Percentiles rank a stretch among this genome's conserved stretches.
phyloP scores from a whole-genome alignment of 2,113 vertebrate genomes.

The Plotosus lineatus region DNA sequence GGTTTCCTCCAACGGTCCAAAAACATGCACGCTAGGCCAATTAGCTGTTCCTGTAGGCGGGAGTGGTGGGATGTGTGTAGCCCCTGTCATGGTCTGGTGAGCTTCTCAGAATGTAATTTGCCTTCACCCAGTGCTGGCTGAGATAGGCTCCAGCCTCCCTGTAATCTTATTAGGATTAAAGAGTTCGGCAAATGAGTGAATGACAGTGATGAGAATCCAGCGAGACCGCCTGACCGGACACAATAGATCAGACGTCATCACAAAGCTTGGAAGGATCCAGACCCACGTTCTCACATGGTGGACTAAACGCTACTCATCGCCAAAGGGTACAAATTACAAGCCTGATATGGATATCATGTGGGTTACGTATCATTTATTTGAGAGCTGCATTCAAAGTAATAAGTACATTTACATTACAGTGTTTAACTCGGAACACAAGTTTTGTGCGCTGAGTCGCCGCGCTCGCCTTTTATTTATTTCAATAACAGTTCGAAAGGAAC shows the following conservation, averaged over 20 bases:
- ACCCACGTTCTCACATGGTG: constrained; percentile 38
- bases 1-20: too few species aligned
- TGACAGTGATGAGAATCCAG: too few species aligned
- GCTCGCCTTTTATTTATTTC: constrained; percentile 7
- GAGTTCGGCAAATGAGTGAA: too few species aligned
- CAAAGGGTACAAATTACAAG: constrained; percentile 31
- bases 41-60: too few species aligned
- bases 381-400: background rate
- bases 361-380: background rate
- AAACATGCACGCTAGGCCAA: too few species aligned
- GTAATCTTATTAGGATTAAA: too few species aligned
- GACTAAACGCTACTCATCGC: background rate
- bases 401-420: background rate
- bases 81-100: too few species aligned
- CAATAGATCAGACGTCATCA: constrained; percentile 34
- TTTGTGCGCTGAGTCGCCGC: background rate
- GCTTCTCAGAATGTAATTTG: too few species aligned
- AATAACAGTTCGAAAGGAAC: background rate
- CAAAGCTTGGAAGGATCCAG: constrained; percentile 38
- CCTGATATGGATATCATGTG: background rate
- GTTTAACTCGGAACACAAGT: background rate
- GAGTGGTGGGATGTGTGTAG: too few species aligned
- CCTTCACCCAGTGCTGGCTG: too few species aligned
- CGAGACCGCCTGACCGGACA: too few species aligned
- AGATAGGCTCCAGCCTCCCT: too few species aligned